phyloP scores from a whole-genome alignment of 2,113 vertebrate genomes.

The Mirounga angustirostris region DNA sequence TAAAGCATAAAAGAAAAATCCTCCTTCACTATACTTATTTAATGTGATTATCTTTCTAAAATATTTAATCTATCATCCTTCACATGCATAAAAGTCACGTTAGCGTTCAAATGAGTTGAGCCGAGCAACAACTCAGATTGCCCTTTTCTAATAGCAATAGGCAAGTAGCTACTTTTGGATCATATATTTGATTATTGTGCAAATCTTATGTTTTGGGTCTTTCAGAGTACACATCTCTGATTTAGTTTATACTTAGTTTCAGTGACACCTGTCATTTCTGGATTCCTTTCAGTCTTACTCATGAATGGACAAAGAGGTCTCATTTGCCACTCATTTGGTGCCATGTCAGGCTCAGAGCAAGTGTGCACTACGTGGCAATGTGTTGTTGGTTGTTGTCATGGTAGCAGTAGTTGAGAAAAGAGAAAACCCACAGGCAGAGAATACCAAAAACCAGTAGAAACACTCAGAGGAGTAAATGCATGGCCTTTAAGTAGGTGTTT shows the following conservation, averaged over 20 bases:
- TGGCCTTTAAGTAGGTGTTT: slow-evolving; percentile 32
- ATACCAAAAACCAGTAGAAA: slow-evolving; percentile 10
- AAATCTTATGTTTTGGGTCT: background rate
- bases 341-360: slow-evolving; percentile 2
- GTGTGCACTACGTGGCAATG: background rate
- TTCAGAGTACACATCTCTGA: background rate
- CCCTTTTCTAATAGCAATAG: background rate
- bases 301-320: background rate
- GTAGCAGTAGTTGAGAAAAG: background rate
- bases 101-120: background rate
- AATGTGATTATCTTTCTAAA: background rate
- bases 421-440: background rate
- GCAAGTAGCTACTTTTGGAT: background rate
- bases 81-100: background rate
- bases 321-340: background rate
- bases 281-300: background rate
- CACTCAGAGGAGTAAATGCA: background rate
- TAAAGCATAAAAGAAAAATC: background rate
- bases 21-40: background rate
- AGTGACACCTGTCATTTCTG: background rate
- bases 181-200: background rate
- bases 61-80: background rate
- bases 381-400: slow-evolving; percentile 38
- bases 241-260: background rate
- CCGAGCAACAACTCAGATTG: background rate